Conservation (phyloP, 37 sponge, comb jelly and placozoan genomes). For the Spongilla lacustris region DNA sequence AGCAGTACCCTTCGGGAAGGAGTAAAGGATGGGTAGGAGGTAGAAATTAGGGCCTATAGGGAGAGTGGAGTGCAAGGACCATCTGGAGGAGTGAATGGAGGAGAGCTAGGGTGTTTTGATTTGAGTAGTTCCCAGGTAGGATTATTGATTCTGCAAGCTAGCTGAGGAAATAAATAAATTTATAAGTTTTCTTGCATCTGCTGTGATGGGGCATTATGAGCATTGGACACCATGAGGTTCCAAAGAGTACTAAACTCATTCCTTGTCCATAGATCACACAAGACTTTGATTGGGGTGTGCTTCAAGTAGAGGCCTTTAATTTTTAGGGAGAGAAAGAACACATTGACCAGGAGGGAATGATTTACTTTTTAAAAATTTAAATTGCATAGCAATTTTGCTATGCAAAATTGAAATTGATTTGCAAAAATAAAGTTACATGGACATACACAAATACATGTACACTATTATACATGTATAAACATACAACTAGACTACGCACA, state of each 20-base stretch:
- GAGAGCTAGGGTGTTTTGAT: not conserved
- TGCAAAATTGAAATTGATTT: no score
- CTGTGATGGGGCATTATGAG: not conserved
- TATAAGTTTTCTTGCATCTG: not conserved
- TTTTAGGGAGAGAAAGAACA: not conserved
- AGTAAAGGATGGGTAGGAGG: conserved; percentile 4
- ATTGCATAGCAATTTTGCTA: no score
- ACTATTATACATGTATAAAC: no score
- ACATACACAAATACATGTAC: no score
- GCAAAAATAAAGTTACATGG: no score
- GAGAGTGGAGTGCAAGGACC: not conserved
- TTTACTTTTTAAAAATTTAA: no score
- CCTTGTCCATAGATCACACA: not conserved
- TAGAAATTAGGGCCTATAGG: not conserved
- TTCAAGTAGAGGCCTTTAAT: not conserved
- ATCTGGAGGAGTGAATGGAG: not conserved
- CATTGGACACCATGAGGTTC: not conserved
- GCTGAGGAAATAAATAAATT: not conserved
- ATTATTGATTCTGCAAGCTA: not conserved
- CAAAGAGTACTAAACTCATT: not conserved
- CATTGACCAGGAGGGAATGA: no score
- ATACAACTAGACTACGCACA: no score
- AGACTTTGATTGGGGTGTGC: not conserved
- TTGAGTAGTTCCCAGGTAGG: not conserved
- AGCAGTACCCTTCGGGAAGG: conserved; percentile 6